Base-by-base conservation (phyloP, 2,888 invertebrate genomes). In the Sylvicola fuscatus region DNA sequence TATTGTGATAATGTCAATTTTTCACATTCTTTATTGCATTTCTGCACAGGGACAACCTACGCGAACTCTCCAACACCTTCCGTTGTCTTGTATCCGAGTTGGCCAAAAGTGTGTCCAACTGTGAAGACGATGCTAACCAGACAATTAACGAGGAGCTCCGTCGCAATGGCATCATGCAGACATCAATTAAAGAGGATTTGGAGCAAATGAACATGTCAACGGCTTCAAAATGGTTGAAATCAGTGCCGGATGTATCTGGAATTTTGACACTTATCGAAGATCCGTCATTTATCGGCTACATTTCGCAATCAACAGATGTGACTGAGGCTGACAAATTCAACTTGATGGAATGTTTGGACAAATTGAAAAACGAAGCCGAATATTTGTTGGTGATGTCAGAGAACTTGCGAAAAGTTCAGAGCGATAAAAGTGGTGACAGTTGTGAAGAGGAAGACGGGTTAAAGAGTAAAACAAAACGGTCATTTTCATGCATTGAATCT, bases 121-220 rank as follows among this genome's bases (percentile, higher is more conserved):
- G 80, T 34, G 83, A 83, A 52, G 76, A 78, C 49, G 82, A 82
- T 53, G 61, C 83, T 28, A 82, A 80, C 57, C 70, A 69, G 43
- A 79, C 78, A 11, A 58, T 83, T 34, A 66, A 78, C 0, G 72
- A 70, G 34, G 72, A 72, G 46, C 32, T 44, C 4, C 35, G 40
- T n/a, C 43, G 40, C 28, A 26, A 38, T 16, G 39, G 37, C 8
- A 27, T 42, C 15, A 14, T 32, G 10, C 14, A 28, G 6, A 10
- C n/a, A 15, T 11, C 26, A 4, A 4, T 13, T 8, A 32, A 36
- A 17, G 26, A 29, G 12, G 15, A 14, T 15, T 12, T 16, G 10
- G 29, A 16, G 2, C 8, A 28, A 16, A 13, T 39, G 16, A 39
- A 39, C 34, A 7, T 34, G 7, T 39, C 39, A 4, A 34, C 33